Conservation (phyloP, 2,797 vertebrate species). For the Heterohyrax brucei region DNA sequence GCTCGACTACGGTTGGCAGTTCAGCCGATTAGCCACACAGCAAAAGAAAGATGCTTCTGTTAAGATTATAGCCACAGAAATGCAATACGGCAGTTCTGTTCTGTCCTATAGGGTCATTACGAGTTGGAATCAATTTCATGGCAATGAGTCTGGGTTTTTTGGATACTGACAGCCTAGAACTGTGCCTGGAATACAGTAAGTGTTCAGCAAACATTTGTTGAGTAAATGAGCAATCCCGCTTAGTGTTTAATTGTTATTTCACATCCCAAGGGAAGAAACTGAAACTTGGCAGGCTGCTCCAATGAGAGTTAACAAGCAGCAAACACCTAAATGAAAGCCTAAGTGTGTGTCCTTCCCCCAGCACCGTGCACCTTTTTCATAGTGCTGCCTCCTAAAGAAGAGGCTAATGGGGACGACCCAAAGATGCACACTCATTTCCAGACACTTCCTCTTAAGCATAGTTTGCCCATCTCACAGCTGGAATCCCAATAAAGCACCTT, state of each 20-base stretch:
- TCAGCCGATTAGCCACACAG: background rate
- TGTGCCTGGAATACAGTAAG: background rate
- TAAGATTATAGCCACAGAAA: background rate
- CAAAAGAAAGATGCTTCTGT: background rate
- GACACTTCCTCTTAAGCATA: background rate
- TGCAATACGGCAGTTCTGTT: background rate
- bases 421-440: background rate
- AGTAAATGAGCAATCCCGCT: background rate
- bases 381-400: background rate
- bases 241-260: constrained; percentile 24
- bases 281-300: background rate
- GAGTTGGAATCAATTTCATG: background rate
- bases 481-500: background rate
- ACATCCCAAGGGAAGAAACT: constrained; percentile 10
- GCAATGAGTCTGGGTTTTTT: background rate
- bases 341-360: background rate
- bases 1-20: background rate
- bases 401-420: background rate
- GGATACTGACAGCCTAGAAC: background rate
- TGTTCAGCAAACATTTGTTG: background rate
- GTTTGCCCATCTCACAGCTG: background rate
- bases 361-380: background rate
- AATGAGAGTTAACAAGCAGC: background rate
- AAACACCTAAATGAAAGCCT: background rate
- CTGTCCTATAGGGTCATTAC: background rate